Evolutionary conservation across 2,888 invertebrate genomes (phyloP).

Genomic region (Notodonta ziczac): DNA sequence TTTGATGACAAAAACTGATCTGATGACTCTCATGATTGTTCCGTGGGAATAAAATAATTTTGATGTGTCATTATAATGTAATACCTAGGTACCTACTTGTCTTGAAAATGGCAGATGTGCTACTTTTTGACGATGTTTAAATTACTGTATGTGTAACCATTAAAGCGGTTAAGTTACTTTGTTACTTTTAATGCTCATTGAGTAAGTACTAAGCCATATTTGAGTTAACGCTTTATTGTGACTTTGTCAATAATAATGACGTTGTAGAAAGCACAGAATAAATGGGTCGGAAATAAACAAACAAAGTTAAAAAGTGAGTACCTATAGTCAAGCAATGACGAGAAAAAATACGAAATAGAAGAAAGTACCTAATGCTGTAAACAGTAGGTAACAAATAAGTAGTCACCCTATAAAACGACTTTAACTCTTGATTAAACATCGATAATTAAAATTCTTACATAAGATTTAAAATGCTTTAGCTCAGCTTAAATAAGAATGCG

Average conservation of each 20-base stretch:
- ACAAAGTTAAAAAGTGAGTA: neutral
- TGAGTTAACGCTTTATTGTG: neutral
- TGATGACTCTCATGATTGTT: conserved; percentile 36
- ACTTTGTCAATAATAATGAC: neutral
- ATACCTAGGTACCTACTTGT: conserved; percentile 11
- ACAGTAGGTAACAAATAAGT: too few species aligned
- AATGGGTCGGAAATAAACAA: neutral
- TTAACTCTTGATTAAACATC: too few species aligned
- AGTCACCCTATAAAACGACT: too few species aligned
- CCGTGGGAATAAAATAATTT: conserved; percentile 44
- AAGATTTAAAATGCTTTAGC: too few species aligned
- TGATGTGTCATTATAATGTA: conserved; percentile 35
- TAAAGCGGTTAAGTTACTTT: neutral
- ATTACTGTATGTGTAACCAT: conserved; percentile 25
- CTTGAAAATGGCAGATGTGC: conserved; percentile 20
- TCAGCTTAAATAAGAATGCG: too few species aligned
- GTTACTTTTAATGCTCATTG: neutral
- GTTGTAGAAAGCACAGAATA: neutral
- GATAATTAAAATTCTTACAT: too few species aligned
- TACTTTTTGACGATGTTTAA: conserved; percentile 15
- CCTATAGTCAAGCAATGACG: neutral
- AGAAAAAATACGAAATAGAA: neutral
- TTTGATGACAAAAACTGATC: conserved; percentile 30
- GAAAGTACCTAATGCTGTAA: neutral
- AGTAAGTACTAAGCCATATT: neutral